Base-by-base conservation (phyloP, 2,797 vertebrate genomes). In the Eutrigla gurnardus region DNA sequence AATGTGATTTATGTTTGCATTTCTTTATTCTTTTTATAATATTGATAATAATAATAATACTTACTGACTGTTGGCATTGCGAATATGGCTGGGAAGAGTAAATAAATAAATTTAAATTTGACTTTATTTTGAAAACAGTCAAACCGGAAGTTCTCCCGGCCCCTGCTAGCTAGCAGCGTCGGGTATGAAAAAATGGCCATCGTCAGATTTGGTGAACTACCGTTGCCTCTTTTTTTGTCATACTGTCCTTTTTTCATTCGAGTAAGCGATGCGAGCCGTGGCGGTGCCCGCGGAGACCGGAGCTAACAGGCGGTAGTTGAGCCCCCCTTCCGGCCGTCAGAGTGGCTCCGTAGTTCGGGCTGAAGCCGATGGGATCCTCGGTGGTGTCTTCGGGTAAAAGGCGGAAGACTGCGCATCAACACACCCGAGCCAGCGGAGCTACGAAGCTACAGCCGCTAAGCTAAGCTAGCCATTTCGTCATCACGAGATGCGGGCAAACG, bases 331-430 rank as follows among this genome's bases (percentile, higher is more conserved):
- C 45, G 71, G 81, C 62, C 63, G 70, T 59, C 3, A n/a, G 60
- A 59, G 70, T 0, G 62, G 77, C 77, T 76, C 76, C 12, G 58
- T 45, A 83, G 65, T 68, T 68, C 69, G 54, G 60, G 75, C 54
- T 55, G 65, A 52, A 73, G 80, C 92, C 76, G 81, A 90, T 91
- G 89, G 85, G 85, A 60, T 71, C 80, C 82, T 83, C 83, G 68
- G 84, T 81, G 68, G 84, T 81, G 77, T 55, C 32, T 82, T 66
- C 3, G 77, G 82, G 78, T 12, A 36, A 72, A 88, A 92, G 87
- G 89, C 90, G 90, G 91, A 93, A 93, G 92, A 90, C 86, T 87
- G 84, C 87, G 89, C 2, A 85, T 72, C 75, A 83, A 75, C 80
- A 75, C 66, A 59, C 40, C 25, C 62, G 45, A 55, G 36, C 6